Evolutionary conservation across 2,888 invertebrate species (phyloP).

Genomic region (Automeris io): DNA sequence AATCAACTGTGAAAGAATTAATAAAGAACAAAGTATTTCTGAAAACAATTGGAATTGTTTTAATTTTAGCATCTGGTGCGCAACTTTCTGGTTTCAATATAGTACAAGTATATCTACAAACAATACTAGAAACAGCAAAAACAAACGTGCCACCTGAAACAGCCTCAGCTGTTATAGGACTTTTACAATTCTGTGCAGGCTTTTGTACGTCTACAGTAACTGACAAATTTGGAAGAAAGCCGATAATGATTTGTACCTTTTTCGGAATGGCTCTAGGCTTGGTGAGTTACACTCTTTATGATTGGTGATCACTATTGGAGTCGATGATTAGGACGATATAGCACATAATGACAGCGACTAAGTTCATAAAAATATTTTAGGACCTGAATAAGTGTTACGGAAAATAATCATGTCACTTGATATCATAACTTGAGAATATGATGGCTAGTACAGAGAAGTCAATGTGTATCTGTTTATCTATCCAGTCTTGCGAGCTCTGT

Average conservation of each 20-base stretch:
- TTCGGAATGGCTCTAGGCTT: slow-evolving; percentile 33
- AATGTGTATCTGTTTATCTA: too few species aligned
- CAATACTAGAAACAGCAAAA: slow-evolving; percentile 40
- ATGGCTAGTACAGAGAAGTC: too few species aligned
- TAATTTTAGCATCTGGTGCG: slow-evolving; percentile 22
- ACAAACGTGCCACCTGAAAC: slow-evolving; percentile 39
- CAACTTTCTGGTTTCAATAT: slow-evolving; percentile 38
- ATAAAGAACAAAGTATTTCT: slow-evolving; percentile 24
- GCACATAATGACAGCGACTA: too few species aligned
- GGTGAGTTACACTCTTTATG: slow-evolving; percentile 21
- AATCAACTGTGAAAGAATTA: slow-evolving; percentile 15
- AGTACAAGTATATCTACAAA: slow-evolving; percentile 45
- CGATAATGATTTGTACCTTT: slow-evolving; percentile 27
- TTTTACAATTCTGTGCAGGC: slow-evolving; percentile 40
- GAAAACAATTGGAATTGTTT: slow-evolving; percentile 24
- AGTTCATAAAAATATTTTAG: too few species aligned
- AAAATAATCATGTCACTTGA: too few species aligned
- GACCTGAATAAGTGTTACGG: too few species aligned
- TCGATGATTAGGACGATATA: too few species aligned
- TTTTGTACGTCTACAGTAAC: slow-evolving; percentile 32
- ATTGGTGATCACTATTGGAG: too few species aligned
- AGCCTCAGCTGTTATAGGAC: slow-evolving; percentile 42
- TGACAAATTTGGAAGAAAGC: slow-evolving; percentile 37
- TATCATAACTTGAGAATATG: too few species aligned
- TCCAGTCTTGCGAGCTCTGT: too few species aligned